Percentiles rank a stretch among this genome's conserved stretches.
phyloP scores from a whole-genome alignment of 1,140 invertebrate genomes.

The Mamestra configurata region DNA sequence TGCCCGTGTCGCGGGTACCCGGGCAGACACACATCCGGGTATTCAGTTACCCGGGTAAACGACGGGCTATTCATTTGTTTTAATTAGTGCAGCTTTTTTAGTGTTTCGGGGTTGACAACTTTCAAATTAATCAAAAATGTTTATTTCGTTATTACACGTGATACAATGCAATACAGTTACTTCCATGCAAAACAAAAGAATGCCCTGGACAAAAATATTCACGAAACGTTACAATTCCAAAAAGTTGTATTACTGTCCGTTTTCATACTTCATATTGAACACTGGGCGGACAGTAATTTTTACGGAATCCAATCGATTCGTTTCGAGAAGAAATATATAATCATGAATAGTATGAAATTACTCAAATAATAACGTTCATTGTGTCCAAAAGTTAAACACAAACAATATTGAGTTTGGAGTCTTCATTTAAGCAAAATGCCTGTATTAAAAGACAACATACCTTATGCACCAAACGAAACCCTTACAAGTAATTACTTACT shows the following conservation, averaged over 20 bases:
- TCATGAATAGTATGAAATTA: constrained; percentile 15
- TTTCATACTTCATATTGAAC: neutral
- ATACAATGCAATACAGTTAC: too few species aligned
- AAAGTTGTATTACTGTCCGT: neutral
- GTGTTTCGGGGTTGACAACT: neutral
- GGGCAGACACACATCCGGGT: neutral
- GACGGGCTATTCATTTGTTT: neutral
- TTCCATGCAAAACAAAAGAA: too few species aligned
- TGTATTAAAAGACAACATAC: too few species aligned
- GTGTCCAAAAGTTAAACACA: too few species aligned
- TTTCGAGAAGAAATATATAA: neutral
- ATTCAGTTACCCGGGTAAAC: constrained; percentile 8
- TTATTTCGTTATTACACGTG: too few species aligned
- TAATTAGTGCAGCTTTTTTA: neutral
- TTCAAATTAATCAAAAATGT: too few species aligned
- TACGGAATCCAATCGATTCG: constrained; percentile 4
- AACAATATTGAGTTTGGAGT: too few species aligned
- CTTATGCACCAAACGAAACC: too few species aligned
- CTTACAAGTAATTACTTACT: too few species aligned
- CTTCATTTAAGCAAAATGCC: too few species aligned
- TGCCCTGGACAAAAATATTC: too few species aligned
- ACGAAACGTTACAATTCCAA: neutral
- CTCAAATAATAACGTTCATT: too few species aligned
- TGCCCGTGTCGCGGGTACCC: neutral
- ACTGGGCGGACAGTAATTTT: neutral